Evolutionary conservation across 2,113 vertebrate genomes (phyloP).

Genomic region (Daubentonia madagascariensis): DNA sequence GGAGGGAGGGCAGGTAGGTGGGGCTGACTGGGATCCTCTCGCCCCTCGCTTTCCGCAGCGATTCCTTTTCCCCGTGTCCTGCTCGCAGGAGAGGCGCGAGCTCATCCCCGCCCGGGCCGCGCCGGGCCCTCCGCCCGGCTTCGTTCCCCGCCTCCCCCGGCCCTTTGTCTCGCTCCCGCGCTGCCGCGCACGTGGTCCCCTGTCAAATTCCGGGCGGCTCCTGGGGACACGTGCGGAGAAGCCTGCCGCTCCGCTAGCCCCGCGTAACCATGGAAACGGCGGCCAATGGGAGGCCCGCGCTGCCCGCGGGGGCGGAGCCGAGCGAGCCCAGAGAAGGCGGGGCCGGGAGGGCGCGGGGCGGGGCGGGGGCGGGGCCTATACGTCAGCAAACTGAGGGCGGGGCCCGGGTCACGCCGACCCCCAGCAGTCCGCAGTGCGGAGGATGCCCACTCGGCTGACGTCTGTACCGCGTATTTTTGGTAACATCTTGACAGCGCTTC

Average conservation of each 20-base stretch:
- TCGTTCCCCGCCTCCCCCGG: slow-evolving; percentile 57
- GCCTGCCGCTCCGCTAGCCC: slow-evolving; percentile 77
- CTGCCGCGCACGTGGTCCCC: slow-evolving; percentile 71
- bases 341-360: not conserved
- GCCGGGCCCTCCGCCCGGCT: slow-evolving; percentile 25
- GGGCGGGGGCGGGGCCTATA: not conserved
- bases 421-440: not conserved
- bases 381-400: not conserved
- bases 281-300: slow-evolving; percentile 79
- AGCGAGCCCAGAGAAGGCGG: not conserved
- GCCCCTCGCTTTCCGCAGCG: slow-evolving; percentile 48
- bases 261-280: slow-evolving; percentile 87
- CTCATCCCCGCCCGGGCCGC: slow-evolving; percentile 58
- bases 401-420: not conserved
- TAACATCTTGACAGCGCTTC: not conserved
- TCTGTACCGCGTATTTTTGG: not conserved
- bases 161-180: slow-evolving; percentile 80
- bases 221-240: slow-evolving; percentile 81
- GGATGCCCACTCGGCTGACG: not conserved
- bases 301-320: slow-evolving; percentile 59
- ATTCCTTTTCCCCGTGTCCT: slow-evolving; percentile 41
- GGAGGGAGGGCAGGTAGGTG: not conserved
- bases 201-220: slow-evolving; percentile 85
- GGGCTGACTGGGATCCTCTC: not conserved
- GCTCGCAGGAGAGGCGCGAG: slow-evolving; percentile 63